Evolutionary conservation across 2,888 invertebrate species (phyloP).

Genomic region (Acleris cristana): DNA sequence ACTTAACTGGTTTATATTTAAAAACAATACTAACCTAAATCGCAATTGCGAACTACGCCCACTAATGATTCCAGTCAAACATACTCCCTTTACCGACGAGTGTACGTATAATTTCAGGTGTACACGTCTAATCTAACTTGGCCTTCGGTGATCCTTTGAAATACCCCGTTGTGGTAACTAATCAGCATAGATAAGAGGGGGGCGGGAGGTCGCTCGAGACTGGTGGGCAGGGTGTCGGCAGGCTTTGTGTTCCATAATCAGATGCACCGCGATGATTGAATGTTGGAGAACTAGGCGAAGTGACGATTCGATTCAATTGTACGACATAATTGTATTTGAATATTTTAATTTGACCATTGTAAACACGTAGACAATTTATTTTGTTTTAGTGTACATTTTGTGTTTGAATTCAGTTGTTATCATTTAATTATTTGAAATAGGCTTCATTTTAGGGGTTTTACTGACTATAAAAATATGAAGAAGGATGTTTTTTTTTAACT

Average conservation of each 20-base stretch:
- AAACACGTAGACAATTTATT: background rate
- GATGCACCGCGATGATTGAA: slow-evolving; percentile 59
- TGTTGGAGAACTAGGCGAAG: slow-evolving; percentile 40
- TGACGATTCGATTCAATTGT: slow-evolving; percentile 36
- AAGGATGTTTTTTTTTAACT: too few relatives aligned
- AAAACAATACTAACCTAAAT: background rate
- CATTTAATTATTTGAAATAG: too few relatives aligned
- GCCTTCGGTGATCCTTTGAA: slow-evolving; percentile 61
- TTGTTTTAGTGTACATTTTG: background rate
- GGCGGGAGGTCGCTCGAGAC: slow-evolving; percentile 46
- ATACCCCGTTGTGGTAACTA: slow-evolving; percentile 64
- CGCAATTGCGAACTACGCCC: slow-evolving; percentile 17
- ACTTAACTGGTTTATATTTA: too few relatives aligned
- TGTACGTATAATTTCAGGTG: slow-evolving; percentile 69
- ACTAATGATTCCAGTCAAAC: slow-evolving; percentile 45
- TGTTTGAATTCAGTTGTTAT: too few relatives aligned
- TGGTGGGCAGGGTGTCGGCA: slow-evolving; percentile 55
- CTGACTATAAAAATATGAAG: too few relatives aligned
- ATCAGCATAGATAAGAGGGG: slow-evolving; percentile 55
- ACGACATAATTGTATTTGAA: slow-evolving; percentile 30
- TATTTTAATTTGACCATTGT: slow-evolving; percentile 14
- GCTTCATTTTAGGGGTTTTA: too few relatives aligned
- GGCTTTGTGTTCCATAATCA: slow-evolving; percentile 64
- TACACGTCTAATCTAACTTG: slow-evolving; percentile 62
- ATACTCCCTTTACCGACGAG: slow-evolving; percentile 53